Evolutionary conservation across 2,797 vertebrate species (phyloP).

Genomic region (Phoeniculus purpureus): DNA sequence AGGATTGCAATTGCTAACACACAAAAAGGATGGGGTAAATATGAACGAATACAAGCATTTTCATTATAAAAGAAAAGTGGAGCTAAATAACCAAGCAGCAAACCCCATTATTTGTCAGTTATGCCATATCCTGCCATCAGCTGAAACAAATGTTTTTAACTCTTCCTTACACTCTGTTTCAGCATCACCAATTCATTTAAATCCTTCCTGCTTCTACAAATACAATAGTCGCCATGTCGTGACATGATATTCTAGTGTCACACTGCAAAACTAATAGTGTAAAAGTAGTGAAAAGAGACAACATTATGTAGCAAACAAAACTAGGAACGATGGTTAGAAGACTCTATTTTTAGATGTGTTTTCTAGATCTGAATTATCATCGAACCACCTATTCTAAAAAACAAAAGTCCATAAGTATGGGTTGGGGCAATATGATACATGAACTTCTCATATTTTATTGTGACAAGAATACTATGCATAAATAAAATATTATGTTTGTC

Average conservation of each 20-base stretch:
- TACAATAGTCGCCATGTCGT: neutral
- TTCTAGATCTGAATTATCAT: neutral
- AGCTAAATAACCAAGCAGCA: neutral
- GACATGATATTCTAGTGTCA: neutral
- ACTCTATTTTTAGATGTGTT: neutral
- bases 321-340: neutral
- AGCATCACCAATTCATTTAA: neutral
- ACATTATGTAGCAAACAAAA: neutral
- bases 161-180: neutral
- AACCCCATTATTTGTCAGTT: neutral
- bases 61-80: neutral
- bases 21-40: neutral
- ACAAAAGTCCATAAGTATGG: neutral
- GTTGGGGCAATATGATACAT: neutral
- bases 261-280: neutral
- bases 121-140: neutral
- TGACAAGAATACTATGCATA: neutral
- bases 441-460: neutral
- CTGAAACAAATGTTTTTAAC: neutral
- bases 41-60: neutral
- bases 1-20: neutral
- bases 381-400: neutral
- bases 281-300: neutral
- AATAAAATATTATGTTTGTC: neutral
- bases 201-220: neutral